Conservation (phyloP, 1,140 invertebrate genomes). For the Bombus pascuorum region DNA sequence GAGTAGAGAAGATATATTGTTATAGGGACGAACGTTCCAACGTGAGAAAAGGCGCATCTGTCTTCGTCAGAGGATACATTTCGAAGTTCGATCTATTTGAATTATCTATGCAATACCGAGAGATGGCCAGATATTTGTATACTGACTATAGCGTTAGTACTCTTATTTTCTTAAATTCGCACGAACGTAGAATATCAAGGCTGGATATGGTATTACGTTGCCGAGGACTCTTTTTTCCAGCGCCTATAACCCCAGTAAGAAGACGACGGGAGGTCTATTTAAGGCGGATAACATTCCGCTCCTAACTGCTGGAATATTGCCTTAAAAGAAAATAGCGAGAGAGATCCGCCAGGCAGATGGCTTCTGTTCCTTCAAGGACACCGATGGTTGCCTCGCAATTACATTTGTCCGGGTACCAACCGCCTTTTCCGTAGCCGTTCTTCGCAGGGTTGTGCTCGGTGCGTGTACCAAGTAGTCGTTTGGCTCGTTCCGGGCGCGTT, state of each 20-base stretch:
- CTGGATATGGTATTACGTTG: background rate
- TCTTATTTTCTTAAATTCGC: background rate
- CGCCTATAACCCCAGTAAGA: background rate
- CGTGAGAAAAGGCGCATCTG: background rate
- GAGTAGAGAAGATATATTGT: background rate
- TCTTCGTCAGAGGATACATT: background rate
- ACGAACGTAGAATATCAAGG: background rate
- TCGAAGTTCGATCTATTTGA: background rate
- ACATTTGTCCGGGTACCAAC: conserved; percentile 18
- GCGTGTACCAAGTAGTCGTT: background rate
- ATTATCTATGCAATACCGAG: background rate
- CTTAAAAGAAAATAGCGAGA: background rate
- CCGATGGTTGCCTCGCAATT: conserved; percentile 16
- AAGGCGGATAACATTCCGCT: background rate
- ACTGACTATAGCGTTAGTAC: too few relatives aligned
- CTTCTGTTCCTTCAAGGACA: conserved; percentile 3
- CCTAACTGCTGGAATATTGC: background rate
- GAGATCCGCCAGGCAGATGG: background rate
- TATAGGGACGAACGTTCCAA: background rate
- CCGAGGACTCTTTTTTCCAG: background rate
- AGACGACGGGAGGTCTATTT: background rate
- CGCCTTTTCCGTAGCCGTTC: background rate
- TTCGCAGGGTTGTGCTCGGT: background rate
- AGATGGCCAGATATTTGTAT: background rate
- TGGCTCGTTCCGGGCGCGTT: background rate